Base-by-base conservation (phyloP, 1,140 invertebrate genomes). In the Saccostrea cuccullata region DNA sequence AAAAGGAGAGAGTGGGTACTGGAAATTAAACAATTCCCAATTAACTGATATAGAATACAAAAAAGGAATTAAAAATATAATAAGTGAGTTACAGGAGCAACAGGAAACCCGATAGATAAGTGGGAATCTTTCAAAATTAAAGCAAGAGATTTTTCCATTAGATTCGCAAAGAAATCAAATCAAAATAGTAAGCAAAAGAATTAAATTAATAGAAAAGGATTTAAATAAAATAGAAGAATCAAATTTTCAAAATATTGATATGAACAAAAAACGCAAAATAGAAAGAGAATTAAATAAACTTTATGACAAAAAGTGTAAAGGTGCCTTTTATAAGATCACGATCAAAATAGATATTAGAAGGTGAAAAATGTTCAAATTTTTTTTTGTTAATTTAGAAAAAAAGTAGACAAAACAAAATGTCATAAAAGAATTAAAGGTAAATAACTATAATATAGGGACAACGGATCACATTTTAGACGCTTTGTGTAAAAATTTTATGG, bases 361-460 rank as follows among this genome's bases (percentile, higher is more conserved):
- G 82, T 1, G 82, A 83, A 83, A 83, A 55, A 83, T 55, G 36
- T 83, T 83, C 82, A 83, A 83, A 82, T 15, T 82, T 23, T 82
- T 82, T 82, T 8, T 47, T n/a, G 1, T 82, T 30, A 0, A 82
- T 26, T 20, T 82, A 30, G 77, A 82, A 36, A 82, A 82, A 82
- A 82, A n/a, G 77, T 30, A 36, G 30, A 82, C 77, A 82, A 47
- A 82, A 47, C 77, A 82, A 82, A 40, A 26, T 47, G 30, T 82
- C 26, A 82, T 82, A 26, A 82, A 82, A 82, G 77, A 82, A 82
- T 23, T 82, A 82, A 82, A 82, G 30, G 6, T 26, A 23, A 26
- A 47, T 17, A 30, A 47, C 40, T 1, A 30, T 15, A 6, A n/a
- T 20, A 20, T 83, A 47, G 20, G 47, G 15, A 83, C 13, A 1